phyloP scores from a whole-genome alignment of 2,888 invertebrate species.

The Hirtodrosophila confusa region DNA sequence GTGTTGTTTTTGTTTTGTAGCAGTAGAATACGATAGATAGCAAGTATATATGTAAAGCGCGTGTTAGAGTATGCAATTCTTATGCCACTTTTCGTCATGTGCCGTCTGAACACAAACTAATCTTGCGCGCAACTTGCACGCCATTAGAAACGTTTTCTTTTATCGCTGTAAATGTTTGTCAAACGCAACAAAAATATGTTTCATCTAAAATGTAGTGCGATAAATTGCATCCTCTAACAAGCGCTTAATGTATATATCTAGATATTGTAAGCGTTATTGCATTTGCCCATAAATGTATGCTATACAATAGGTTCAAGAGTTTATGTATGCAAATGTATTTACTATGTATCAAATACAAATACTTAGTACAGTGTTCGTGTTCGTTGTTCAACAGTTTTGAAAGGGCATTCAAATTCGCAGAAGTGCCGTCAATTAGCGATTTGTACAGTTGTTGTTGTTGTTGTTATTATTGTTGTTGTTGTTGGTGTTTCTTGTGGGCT shows the following conservation, averaged over 20 bases:
- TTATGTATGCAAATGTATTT: constrained; percentile 19
- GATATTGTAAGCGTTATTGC: constrained; percentile 38
- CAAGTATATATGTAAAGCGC: constrained; percentile 2
- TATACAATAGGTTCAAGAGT: constrained; percentile 54
- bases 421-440: constrained; percentile 6
- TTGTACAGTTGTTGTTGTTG: constrained; percentile 12
- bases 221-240: constrained; percentile 9
- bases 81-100: too few relatives aligned
- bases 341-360: constrained; percentile 26
- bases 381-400: constrained; percentile 64
- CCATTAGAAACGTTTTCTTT: too few relatives aligned
- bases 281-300: constrained; percentile 72
- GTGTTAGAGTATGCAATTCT: too few relatives aligned
- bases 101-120: too few relatives aligned
- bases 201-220: too few relatives aligned
- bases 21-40: constrained; percentile 35
- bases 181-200: too few relatives aligned
- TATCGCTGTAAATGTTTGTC: too few relatives aligned
- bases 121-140: too few relatives aligned
- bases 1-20: constrained; percentile 31
- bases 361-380: constrained; percentile 67
- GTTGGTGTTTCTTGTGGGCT: constrained; percentile 31
- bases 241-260: constrained; percentile 4
- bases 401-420: constrained; percentile 23
- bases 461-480: constrained; percentile 13